Conservation (phyloP, 2,888 invertebrate genomes). For the Agrochola macilenta region DNA sequence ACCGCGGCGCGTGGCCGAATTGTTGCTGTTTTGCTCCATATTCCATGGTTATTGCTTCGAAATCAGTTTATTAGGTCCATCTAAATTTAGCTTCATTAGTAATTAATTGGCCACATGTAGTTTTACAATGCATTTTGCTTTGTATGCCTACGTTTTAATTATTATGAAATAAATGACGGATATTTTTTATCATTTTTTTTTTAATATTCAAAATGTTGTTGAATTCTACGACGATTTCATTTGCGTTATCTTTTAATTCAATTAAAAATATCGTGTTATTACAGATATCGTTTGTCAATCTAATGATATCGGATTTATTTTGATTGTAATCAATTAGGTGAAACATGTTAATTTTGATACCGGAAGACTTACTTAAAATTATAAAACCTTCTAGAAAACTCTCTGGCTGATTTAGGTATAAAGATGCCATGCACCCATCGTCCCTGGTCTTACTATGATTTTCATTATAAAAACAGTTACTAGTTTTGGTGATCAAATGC, state of each 20-base stretch:
- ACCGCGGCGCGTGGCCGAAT: constrained; percentile 13
- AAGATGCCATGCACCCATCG: neutral
- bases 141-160: neutral
- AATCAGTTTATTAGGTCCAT: constrained; percentile 47
- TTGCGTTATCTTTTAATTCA: constrained; percentile 24
- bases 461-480: neutral
- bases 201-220: constrained; percentile 6
- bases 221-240: constrained; percentile 5
- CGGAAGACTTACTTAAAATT: constrained; percentile 4
- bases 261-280: constrained; percentile 41
- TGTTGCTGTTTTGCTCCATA: constrained; percentile 27
- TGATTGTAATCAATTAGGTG: constrained; percentile 32
- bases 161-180: neutral
- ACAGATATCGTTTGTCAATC: constrained; percentile 9
- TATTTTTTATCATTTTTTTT: neutral
- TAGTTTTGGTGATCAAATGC: neutral
- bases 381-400: neutral
- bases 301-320: constrained; percentile 10
- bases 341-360: constrained; percentile 8
- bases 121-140: neutral
- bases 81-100: constrained; percentile 49
- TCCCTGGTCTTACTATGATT: neutral
- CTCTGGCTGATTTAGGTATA: neutral
- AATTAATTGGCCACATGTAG: constrained; percentile 26
- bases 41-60: constrained; percentile 26